Conservation (phyloP, 2,888 invertebrate species). For the Yponomeuta plumbellus region DNA sequence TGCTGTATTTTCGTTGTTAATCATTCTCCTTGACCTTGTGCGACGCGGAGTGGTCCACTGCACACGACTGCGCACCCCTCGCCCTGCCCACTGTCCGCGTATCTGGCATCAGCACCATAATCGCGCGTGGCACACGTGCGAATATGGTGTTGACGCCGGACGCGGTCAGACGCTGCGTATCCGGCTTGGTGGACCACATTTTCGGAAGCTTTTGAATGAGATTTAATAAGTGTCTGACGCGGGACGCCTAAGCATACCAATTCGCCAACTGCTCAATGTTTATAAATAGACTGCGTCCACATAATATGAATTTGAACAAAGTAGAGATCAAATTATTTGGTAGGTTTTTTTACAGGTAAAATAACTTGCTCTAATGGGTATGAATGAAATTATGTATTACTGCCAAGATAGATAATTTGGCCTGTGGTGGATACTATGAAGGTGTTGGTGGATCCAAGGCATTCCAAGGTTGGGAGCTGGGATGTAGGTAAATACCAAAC, state of each 20-base stretch:
- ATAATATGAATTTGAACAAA: neutral
- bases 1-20: constrained; percentile 77
- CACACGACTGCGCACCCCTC: constrained; percentile 72
- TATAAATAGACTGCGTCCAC: neutral
- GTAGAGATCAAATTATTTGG: neutral
- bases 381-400: neutral
- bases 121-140: constrained; percentile 66
- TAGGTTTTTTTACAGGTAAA: neutral
- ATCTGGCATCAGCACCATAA: constrained; percentile 55
- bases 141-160: constrained; percentile 37
- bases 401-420: neutral
- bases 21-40: constrained; percentile 78
- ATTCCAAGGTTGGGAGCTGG: neutral
- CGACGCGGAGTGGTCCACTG: constrained; percentile 75
- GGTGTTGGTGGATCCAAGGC: neutral
- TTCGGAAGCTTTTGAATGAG: neutral
- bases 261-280: neutral
- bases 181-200: neutral
- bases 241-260: neutral
- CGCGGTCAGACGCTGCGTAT: neutral
- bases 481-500: neutral
- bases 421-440: neutral
- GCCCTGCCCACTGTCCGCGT: constrained; percentile 59
- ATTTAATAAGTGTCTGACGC: too few species aligned
- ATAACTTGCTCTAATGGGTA: neutral